Evolutionary conservation across 1,140 invertebrate species (phyloP).

Genomic region (Dysdera silvatica): DNA sequence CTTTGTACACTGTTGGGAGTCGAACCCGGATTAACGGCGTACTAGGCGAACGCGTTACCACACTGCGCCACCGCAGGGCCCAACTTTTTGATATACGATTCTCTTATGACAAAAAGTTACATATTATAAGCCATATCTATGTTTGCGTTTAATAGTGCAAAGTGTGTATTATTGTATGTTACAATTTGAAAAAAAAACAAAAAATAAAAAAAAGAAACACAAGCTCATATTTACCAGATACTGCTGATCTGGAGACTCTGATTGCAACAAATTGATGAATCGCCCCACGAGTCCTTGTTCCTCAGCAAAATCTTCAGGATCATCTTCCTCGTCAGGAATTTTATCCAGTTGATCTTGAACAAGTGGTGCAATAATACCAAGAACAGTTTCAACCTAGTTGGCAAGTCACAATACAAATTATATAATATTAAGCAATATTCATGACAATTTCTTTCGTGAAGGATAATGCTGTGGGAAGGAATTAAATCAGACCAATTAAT

Average conservation of each 20-base stretch:
- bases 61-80: no score
- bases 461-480: no score
- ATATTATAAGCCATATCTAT: no score
- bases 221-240: constrained; percentile 54
- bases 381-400: constrained; percentile 65
- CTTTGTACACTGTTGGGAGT: no score
- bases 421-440: no score
- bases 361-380: constrained; percentile 73
- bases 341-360: constrained; percentile 79
- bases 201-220: neutral
- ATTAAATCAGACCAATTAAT: no score
- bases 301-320: constrained; percentile 93
- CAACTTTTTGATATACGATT: neutral
- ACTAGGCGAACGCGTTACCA: no score
- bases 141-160: neutral
- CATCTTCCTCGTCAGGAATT: constrained; percentile 55
- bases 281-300: constrained; percentile 86
- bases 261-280: constrained; percentile 82
- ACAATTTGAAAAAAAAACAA: neutral
- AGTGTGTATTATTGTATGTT: neutral
- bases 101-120: no score
- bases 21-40: no score
- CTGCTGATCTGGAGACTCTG: constrained; percentile 79
- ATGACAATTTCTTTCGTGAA: no score
- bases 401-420: no score